Percentiles rank a stretch among this genome's conserved stretches.
Conservation (phyloP, 2,888 invertebrate species). For the Seladonia tumulorum region DNA sequence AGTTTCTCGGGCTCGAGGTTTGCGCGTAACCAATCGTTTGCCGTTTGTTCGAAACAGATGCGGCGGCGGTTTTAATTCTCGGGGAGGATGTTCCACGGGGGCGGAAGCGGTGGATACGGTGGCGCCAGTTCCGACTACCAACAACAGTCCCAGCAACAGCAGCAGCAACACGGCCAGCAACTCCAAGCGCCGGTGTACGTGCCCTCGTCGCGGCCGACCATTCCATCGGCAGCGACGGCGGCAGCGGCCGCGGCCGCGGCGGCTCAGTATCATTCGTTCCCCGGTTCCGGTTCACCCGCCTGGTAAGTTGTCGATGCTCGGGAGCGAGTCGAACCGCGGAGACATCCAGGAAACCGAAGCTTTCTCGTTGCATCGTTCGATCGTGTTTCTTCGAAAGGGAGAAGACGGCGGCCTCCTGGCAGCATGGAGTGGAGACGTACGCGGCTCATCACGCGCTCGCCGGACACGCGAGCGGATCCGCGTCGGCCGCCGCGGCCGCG, state of each 20-base stretch:
- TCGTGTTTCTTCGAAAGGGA: conserved; percentile 75
- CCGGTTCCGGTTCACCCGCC: conserved; percentile 81
- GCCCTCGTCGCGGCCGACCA: conserved; percentile 87
- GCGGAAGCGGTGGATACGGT: conserved; percentile 82
- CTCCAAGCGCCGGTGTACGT: conserved; percentile 89
- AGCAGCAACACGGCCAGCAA: conserved; percentile 80
- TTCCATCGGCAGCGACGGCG: conserved; percentile 86
- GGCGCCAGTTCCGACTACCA: conserved; percentile 81
- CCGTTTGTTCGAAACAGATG: conserved; percentile 55
- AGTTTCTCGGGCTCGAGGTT: not conserved
- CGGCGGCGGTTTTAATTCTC: conserved; percentile 73
- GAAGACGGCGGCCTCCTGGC: conserved; percentile 82
- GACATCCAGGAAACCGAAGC: not conserved
- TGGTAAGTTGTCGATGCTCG: conserved; percentile 72
- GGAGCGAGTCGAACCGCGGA: not conserved
- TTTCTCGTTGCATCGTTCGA: not conserved
- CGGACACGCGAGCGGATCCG: conserved; percentile 79
- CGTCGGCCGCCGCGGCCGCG: conserved; percentile 60
- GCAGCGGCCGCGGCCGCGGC: conserved; percentile 85
- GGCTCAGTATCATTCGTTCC: conserved; percentile 84
- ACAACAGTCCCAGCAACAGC: conserved; percentile 80
- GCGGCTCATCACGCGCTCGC: conserved; percentile 82
- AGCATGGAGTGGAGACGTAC: conserved; percentile 83
- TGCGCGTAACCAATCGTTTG: not conserved
- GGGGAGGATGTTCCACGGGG: conserved; percentile 84